Percentiles rank a stretch among this genome's conserved stretches.
Evolutionary conservation across 2,888 invertebrate genomes (phyloP).

Genomic region (Papilio gigon): DNA sequence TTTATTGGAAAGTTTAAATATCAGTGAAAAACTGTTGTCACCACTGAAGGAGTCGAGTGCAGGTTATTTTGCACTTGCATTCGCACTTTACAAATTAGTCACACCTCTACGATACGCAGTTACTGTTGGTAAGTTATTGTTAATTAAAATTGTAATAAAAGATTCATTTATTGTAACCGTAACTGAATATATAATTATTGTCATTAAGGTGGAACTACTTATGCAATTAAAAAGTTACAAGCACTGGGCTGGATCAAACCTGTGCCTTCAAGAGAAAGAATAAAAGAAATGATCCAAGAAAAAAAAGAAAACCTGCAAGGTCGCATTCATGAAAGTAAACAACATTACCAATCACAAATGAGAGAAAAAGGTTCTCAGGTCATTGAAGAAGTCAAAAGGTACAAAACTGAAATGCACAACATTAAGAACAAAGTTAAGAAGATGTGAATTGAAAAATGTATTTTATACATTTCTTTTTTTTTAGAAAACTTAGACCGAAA

Average conservation of each 20-base stretch:
- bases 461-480: constrained; percentile 16
- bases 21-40: constrained; percentile 89
- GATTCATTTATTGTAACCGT: neutral
- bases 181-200: constrained; percentile 20
- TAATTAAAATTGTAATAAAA: constrained; percentile 24
- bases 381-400: constrained; percentile 79
- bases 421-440: constrained; percentile 77
- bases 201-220: constrained; percentile 89
- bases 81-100: constrained; percentile 95
- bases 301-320: constrained; percentile 84
- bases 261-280: constrained; percentile 85
- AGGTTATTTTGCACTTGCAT: constrained; percentile 94
- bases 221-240: constrained; percentile 91
- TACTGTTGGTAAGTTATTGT: constrained; percentile 86
- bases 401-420: constrained; percentile 75
- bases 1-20: constrained; percentile 88
- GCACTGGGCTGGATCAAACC: constrained; percentile 92
- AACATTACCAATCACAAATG: constrained; percentile 71
- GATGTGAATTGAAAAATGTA: constrained; percentile 52
- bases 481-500: constrained; percentile 9
- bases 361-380: constrained; percentile 72
- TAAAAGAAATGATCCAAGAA: constrained; percentile 85
- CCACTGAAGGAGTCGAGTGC: constrained; percentile 90
- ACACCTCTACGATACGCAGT: constrained; percentile 96
- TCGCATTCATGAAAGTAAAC: constrained; percentile 82